phyloP scores from a whole-genome alignment of 1,140 invertebrate species.

The Arion vulgaris region DNA sequence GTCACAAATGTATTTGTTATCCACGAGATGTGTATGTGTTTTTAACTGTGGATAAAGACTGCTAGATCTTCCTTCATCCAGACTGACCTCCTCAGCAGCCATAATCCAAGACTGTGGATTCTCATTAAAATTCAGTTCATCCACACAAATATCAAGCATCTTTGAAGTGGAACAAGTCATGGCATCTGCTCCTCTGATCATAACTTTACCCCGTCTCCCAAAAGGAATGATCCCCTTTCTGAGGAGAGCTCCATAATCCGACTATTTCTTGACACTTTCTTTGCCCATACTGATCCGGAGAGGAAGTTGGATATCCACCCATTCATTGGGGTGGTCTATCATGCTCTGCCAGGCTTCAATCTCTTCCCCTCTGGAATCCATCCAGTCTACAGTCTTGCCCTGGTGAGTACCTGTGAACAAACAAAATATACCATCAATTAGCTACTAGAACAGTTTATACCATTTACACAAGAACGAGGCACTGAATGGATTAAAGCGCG shows the following conservation, averaged over 20 bases:
- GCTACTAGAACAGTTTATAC: too few relatives aligned
- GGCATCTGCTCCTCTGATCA: not conserved
- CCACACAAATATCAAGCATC: not conserved
- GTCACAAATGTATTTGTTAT: not conserved
- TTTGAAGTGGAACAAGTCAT: not conserved
- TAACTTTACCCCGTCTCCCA: not conserved
- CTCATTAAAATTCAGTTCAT: not conserved
- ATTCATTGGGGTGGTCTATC: slow-evolving; percentile 93
- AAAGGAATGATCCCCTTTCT: not conserved
- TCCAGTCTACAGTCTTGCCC: slow-evolving; percentile 91
- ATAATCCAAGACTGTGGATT: not conserved
- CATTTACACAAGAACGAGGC: too few relatives aligned
- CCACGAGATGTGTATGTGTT: not conserved
- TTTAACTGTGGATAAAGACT: not conserved
- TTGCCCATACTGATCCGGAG: slow-evolving; percentile 78
- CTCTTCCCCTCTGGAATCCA: slow-evolving; percentile 94
- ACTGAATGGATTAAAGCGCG: too few relatives aligned
- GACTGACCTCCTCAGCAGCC: not conserved
- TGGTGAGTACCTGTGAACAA: slow-evolving; percentile 84
- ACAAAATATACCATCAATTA: too few relatives aligned
- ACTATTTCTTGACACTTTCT: slow-evolving; percentile 41
- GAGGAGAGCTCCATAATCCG: not conserved
- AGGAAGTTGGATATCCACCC: slow-evolving; percentile 92
- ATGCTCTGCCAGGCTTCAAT: slow-evolving; percentile 93
- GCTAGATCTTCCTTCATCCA: not conserved